These are phyloP conservation scores for Limonius californicus DNA, from an alignment of 1,140 invertebrate species.

Conservation along the genomic window DNA sequence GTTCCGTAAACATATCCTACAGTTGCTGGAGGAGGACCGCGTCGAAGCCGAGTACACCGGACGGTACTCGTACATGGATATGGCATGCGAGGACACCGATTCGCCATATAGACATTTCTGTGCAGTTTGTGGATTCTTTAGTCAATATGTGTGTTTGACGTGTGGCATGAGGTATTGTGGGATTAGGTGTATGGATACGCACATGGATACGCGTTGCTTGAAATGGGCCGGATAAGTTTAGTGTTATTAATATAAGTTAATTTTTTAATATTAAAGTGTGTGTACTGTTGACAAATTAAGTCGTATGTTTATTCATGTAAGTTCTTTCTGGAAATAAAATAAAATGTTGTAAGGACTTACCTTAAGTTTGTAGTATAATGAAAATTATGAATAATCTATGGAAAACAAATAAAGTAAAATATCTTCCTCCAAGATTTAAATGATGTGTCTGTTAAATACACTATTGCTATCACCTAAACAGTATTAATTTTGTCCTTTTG, in stretches of 20 bases:
- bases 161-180: slow-evolving; percentile 90
- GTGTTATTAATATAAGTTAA: background rate
- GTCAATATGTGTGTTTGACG: slow-evolving; percentile 88
- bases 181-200: slow-evolving; percentile 82
- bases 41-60: slow-evolving; percentile 61
- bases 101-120: slow-evolving; percentile 89
- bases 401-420: no score
- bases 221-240: slow-evolving; percentile 77
- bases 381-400: no score
- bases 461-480: no score
- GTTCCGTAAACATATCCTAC: slow-evolving; percentile 85
- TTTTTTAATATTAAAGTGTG: no score
- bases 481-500: no score
- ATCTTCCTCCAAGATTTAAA: no score
- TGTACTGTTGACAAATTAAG: no score
- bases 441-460: no score
- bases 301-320: no score
- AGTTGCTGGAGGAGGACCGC: slow-evolving; percentile 87
- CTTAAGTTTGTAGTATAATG: no score
- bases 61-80: slow-evolving; percentile 77
- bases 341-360: no score
- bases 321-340: no score
- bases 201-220: slow-evolving; percentile 89
- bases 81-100: slow-evolving; percentile 63
- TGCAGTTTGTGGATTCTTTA: slow-evolving; percentile 91